phyloP scores from a whole-genome alignment of 2,113 vertebrate species.

The Capreolus pygargus region DNA sequence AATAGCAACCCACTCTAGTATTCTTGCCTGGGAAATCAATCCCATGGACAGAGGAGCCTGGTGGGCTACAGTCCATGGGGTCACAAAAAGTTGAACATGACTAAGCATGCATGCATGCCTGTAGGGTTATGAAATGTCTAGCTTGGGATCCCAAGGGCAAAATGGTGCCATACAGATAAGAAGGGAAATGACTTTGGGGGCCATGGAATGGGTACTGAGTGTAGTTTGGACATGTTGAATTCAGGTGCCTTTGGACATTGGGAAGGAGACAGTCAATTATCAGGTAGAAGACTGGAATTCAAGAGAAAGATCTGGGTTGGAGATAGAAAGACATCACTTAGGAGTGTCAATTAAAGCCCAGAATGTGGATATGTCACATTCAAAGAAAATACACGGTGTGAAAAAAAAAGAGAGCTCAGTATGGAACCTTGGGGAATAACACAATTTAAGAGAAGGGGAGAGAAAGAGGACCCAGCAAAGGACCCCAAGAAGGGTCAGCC shows the following conservation, averaged over 20 bases:
- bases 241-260: not conserved
- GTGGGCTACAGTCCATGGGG: not conserved
- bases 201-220: not conserved
- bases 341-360: not conserved
- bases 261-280: not conserved
- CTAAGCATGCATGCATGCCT: not conserved
- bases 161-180: not conserved
- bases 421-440: not conserved
- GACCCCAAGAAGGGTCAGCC: not conserved
- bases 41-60: not conserved
- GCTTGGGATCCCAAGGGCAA: not conserved
- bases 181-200: not conserved
- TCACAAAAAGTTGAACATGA: not conserved
- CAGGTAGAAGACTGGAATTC: not conserved
- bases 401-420: not conserved
- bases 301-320: not conserved
- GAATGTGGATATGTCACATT: not conserved
- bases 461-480: not conserved
- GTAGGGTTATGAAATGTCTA: not conserved
- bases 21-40: not conserved
- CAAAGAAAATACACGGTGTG: not conserved
- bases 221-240: not conserved
- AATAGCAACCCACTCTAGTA: not conserved
- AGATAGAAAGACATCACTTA: not conserved
- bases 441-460: not conserved